Evolutionary conservation across 2,888 invertebrate species (phyloP).

Genomic region (Trichogramma dendrolimi): DNA sequence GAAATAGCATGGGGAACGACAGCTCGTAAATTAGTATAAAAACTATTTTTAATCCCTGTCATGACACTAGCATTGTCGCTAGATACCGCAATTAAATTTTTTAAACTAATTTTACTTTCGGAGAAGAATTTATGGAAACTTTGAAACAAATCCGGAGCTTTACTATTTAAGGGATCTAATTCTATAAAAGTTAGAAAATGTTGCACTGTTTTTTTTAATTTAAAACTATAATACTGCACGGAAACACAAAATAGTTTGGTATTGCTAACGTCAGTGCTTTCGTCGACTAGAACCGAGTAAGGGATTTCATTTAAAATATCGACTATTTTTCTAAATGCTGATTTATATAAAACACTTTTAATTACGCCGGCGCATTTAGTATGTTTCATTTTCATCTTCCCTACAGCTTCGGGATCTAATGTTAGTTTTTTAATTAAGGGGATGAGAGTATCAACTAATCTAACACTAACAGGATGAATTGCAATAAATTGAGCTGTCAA

Average conservation of each 20-base stretch:
- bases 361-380: neutral
- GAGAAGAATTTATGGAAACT: neutral
- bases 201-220: neutral
- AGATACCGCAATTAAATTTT: no score
- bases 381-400: neutral
- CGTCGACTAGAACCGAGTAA: conserved; percentile 7
- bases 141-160: neutral
- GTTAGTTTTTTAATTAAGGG: neutral
- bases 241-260: conserved; percentile 1
- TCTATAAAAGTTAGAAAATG: conserved; percentile 4
- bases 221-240: neutral
- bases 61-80: no score
- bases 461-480: neutral
- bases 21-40: no score
- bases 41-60: no score
- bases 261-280: neutral
- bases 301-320: conserved; percentile 10
- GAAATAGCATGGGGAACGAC: no score
- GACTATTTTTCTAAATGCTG: conserved; percentile 1
- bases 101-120: no score
- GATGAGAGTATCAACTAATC: neutral
- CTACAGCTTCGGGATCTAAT: neutral
- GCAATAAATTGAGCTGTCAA: neutral
- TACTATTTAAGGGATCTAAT: neutral
- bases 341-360: conserved; percentile 1